phyloP scores from a whole-genome alignment of 2,797 vertebrate species.

The Malurus splendens region DNA sequence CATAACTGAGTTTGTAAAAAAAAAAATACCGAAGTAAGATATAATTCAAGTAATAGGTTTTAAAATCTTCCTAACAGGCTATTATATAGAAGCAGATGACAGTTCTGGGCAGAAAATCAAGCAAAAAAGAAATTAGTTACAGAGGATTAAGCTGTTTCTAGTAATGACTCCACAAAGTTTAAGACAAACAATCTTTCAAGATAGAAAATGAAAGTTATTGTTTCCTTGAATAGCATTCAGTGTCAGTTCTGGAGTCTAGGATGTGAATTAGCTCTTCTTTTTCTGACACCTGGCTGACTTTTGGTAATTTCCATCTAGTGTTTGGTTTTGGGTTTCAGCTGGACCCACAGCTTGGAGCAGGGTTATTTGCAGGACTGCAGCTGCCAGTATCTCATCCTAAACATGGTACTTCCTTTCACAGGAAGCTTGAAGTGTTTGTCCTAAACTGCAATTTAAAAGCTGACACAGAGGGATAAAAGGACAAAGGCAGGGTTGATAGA shows the following conservation, averaged over 20 bases:
- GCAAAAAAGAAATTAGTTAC: not conserved
- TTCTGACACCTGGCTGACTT: not conserved
- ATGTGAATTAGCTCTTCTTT: not conserved
- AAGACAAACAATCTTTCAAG: not conserved
- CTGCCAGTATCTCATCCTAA: not conserved
- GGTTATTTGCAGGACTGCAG: not conserved
- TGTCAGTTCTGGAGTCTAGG: not conserved
- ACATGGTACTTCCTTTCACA: not conserved
- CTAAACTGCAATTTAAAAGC: not conserved
- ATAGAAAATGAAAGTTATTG: not conserved
- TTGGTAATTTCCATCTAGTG: not conserved
- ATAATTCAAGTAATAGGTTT: not conserved
- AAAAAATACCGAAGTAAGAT: not conserved
- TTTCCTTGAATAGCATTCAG: not conserved
- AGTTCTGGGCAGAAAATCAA: not conserved
- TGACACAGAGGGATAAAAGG: not conserved
- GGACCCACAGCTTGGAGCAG: not conserved
- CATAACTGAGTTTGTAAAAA: not conserved
- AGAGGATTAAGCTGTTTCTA: not conserved
- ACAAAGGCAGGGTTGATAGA: not conserved
- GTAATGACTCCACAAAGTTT: not conserved
- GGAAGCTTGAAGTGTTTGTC: not conserved
- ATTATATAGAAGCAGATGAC: not conserved
- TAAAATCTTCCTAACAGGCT: not conserved
- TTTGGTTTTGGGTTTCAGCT: not conserved